Percentiles rank a stretch among this genome's conserved stretches.
Conservation (phyloP, 2,888 invertebrate species). For the Synergus itoensis region DNA sequence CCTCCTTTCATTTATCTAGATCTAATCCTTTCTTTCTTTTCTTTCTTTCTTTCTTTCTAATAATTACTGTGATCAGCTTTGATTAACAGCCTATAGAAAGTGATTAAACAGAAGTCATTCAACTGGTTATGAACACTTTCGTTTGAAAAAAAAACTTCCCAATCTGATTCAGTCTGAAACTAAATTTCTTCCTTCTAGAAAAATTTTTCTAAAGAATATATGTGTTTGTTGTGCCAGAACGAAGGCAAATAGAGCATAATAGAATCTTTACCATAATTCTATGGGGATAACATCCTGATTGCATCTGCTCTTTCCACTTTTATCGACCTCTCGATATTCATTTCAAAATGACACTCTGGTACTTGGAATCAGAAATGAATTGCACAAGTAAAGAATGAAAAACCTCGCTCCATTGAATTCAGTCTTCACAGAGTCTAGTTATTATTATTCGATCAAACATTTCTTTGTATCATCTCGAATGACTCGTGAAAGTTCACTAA, state of each 20-base stretch:
- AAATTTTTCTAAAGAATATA: not conserved
- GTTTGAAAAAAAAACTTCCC: not conserved
- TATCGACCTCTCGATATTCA: not conserved
- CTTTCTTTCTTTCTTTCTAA: slow-evolving; percentile 1
- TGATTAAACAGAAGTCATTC: not conserved
- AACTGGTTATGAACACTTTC: not conserved
- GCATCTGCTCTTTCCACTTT: not conserved
- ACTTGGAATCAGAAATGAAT: not conserved
- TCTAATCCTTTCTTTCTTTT: not conserved
- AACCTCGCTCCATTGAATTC: not conserved
- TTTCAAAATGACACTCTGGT: not conserved
- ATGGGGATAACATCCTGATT: not conserved
- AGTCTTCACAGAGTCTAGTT: not conserved
- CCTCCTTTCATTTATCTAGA: slow-evolving; percentile 16
- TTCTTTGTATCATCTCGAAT: not conserved
- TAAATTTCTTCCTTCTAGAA: not conserved
- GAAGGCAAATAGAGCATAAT: not conserved
- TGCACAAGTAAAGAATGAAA: not conserved
- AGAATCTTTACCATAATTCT: not conserved
- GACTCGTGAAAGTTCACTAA: slow-evolving; percentile 26
- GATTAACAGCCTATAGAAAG: no score
- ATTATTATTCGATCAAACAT: slow-evolving; percentile 12
- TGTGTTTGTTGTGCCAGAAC: not conserved
- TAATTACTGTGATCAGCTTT: no score
- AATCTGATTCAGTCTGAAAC: not conserved